Conservation (phyloP, 2,113 vertebrate species). For the Triplophysa dalaica region DNA sequence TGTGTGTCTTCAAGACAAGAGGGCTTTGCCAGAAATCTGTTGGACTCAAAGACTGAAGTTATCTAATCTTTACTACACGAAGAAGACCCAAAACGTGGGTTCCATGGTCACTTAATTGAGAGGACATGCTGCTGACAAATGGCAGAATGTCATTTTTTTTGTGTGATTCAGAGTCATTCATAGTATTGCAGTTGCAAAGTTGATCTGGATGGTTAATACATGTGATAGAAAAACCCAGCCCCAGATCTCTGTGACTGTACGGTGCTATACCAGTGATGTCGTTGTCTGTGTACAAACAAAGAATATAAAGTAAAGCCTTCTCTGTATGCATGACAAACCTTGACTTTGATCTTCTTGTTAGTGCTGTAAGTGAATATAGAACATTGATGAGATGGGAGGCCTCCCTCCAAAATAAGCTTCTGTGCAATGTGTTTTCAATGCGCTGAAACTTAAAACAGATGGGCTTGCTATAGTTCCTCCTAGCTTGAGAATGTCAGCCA, state of each 20-base stretch:
- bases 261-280: too few relatives aligned
- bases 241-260: too few relatives aligned
- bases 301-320: not conserved
- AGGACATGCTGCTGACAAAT: not conserved
- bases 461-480: slow-evolving; percentile 50
- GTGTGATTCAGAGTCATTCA: too few relatives aligned
- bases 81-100: slow-evolving; percentile 3
- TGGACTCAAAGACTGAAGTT: not conserved
- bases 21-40: not conserved
- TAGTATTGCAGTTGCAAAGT: too few relatives aligned
- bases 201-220: too few relatives aligned
- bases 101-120: not conserved
- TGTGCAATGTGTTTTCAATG: slow-evolving; percentile 59
- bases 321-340: not conserved
- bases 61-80: slow-evolving; percentile 12
- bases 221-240: too few relatives aligned
- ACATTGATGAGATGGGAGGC: slow-evolving; percentile 35
- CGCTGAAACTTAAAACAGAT: slow-evolving; percentile 51
- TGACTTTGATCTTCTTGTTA: slow-evolving; percentile 18
- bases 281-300: too few relatives aligned
- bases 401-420: slow-evolving; percentile 53
- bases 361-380: slow-evolving; percentile 40
- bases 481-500: slow-evolving; percentile 42
- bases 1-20: not conserved
- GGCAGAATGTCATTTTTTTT: too few relatives aligned